phyloP scores from a whole-genome alignment of 2,888 invertebrate species.

The Cheilosia impressa region DNA sequence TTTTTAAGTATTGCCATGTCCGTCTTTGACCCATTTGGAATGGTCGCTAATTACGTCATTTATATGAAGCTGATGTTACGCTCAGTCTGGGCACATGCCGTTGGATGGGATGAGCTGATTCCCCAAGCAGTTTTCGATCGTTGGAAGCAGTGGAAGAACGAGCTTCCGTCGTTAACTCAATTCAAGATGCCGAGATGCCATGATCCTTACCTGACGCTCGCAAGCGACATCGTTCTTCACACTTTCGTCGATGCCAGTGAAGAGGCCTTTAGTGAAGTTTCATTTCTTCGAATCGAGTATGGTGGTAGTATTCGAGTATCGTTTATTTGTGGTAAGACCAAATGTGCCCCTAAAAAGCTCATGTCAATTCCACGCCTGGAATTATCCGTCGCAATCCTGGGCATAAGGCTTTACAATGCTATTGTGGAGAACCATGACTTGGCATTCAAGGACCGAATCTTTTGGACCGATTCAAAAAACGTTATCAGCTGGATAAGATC shows the following conservation, averaged over 20 bases:
- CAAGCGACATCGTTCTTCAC: conserved; percentile 64
- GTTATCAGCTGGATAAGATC: conserved; percentile 74
- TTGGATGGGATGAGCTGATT: conserved; percentile 32
- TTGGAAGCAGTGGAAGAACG: conserved; percentile 17
- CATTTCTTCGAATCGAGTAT: conserved; percentile 20
- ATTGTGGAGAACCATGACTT: too few species aligned
- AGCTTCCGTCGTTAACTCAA: neutral
- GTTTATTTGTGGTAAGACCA: too few species aligned
- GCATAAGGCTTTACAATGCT: too few species aligned
- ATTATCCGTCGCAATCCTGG: too few species aligned
- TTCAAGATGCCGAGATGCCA: conserved; percentile 13
- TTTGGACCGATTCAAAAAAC: too few species aligned
- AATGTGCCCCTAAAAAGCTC: too few species aligned
- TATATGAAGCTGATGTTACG: conserved; percentile 9
- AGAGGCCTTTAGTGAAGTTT: conserved; percentile 39
- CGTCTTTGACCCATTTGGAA: too few species aligned
- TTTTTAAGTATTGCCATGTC: conserved; percentile 63
- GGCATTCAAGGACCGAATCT: too few species aligned
- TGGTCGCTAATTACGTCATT: conserved; percentile 30
- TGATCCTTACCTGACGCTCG: conserved; percentile 32
- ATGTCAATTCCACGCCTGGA: too few species aligned
- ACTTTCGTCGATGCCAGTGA: conserved; percentile 18
- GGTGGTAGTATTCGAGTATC: conserved; percentile 25
- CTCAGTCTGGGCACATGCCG: neutral
- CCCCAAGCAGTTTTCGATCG: conserved; percentile 5